These are phyloP conservation scores for Coelopa pilipes DNA, from an alignment of 2,888 invertebrate genomes.

Conservation along the genomic window DNA sequence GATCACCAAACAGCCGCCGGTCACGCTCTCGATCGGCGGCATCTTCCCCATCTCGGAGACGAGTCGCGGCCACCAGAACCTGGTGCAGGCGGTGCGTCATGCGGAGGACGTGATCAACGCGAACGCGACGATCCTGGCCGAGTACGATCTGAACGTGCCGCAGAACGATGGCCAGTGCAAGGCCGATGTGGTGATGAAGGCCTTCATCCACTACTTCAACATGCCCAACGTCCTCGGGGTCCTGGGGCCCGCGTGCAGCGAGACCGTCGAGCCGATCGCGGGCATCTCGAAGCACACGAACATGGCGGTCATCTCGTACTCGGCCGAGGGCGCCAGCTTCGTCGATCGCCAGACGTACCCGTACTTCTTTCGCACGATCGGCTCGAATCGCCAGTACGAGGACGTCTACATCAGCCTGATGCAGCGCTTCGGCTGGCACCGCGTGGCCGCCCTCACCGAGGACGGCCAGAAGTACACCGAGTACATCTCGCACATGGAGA, in stretches of 20 bases:
- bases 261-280: slow-evolving; percentile 82
- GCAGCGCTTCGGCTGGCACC: slow-evolving; percentile 73
- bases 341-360: slow-evolving; percentile 77
- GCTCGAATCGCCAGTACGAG: slow-evolving; percentile 75
- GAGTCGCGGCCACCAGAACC: slow-evolving; percentile 70
- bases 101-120: slow-evolving; percentile 74
- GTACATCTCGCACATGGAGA: slow-evolving; percentile 78
- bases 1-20: slow-evolving; percentile 57
- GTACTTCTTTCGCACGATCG: slow-evolving; percentile 83
- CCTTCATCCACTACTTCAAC: slow-evolving; percentile 76
- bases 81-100: slow-evolving; percentile 71
- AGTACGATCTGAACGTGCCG: slow-evolving; percentile 72
- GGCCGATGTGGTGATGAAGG: slow-evolving; percentile 78
- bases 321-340: slow-evolving; percentile 80
- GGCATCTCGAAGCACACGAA: slow-evolving; percentile 79
- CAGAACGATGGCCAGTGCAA: slow-evolving; percentile 76
- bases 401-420: slow-evolving; percentile 74
- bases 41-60: slow-evolving; percentile 73
- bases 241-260: slow-evolving; percentile 83
- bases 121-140: slow-evolving; percentile 70
- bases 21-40: slow-evolving; percentile 55
- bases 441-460: slow-evolving; percentile 81
- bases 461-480: slow-evolving; percentile 83
- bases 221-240: slow-evolving; percentile 74
- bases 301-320: slow-evolving; percentile 80